Base-by-base conservation (phyloP, 2,888 invertebrate species). In the Agrotis clavis region DNA sequence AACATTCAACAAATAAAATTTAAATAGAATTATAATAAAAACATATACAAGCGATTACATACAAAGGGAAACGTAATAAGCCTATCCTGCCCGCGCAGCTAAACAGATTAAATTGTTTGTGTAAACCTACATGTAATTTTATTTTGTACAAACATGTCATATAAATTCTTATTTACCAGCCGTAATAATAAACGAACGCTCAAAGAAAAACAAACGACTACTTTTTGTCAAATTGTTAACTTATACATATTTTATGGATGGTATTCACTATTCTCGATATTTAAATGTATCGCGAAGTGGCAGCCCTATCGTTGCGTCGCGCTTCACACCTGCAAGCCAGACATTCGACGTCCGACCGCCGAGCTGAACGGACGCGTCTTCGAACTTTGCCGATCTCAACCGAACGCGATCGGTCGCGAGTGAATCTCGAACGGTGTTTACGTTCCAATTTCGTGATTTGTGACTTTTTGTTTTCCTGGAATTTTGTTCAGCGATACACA, bases 381-480 rank as follows among this genome's bases (percentile, higher is more conserved):
- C 66, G 67, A 63, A 30, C 47, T 35, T 54, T 19, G 45, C 67
- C 74, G 71, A 74, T 63, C 67, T 45, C 25, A 57, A 66, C 75
- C 71, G 69, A 77, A 74, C 79, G 61, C 71, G 74, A 79, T 73
- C 81, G 82, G 81, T 77, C 92, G 92, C 90, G 92, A 91, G 93
- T 93, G 71, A 85, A 86, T 82, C 75, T 83, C 84, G 81, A 89
- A 89, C 83, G 90, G 92, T 92, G 93, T 91, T 91, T 88, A 91
- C 89, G 90, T 92, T 89, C 80, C 87, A 87, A 90, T 89, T 82
- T 84, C 90, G 93, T 94, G 93, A 91, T 93, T 91, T 92, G 92
- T 91, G 89, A 92, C 90, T 90, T 89, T 87, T 86, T 87, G 86
- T 88, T 91, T 87, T 87, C 87, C 88, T 84, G 90, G 89, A 90